Evolutionary conservation across 2,113 vertebrate genomes (phyloP).

Genomic region (Sterrhoptilus dennistouni): DNA sequence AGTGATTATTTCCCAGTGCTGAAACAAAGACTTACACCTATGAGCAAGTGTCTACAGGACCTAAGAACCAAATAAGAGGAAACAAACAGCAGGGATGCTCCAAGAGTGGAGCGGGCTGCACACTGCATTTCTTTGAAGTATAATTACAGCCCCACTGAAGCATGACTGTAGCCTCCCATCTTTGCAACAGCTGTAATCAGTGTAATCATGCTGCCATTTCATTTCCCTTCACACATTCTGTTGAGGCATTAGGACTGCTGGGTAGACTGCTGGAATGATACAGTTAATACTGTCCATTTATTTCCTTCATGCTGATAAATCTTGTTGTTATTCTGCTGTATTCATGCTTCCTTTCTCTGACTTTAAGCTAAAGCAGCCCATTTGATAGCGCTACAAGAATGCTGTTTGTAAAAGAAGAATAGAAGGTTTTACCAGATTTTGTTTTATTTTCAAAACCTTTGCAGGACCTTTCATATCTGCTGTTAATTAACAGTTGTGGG

Average conservation of each 20-base stretch:
- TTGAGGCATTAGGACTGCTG: slow-evolving; percentile 50
- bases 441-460: background rate
- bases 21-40: slow-evolving; percentile 3
- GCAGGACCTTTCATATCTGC: background rate
- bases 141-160: slow-evolving; percentile 71
- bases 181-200: slow-evolving; percentile 69
- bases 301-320: slow-evolving; percentile 59
- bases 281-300: slow-evolving; percentile 60
- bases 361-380: background rate
- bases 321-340: slow-evolving; percentile 11
- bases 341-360: background rate
- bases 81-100: slow-evolving; percentile 49
- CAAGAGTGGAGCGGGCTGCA: background rate
- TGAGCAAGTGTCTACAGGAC: background rate
- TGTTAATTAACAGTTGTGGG: slow-evolving; percentile 52
- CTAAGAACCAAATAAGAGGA: slow-evolving; percentile 45
- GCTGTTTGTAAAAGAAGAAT: background rate
- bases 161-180: slow-evolving; percentile 60
- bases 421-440: background rate
- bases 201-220: slow-evolving; percentile 70
- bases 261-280: slow-evolving; percentile 49
- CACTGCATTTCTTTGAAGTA: slow-evolving; percentile 43
- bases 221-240: slow-evolving; percentile 49
- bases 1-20: background rate
- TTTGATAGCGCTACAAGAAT: background rate